Percentiles rank a stretch among this genome's conserved stretches.
Evolutionary conservation across 2,888 invertebrate species (phyloP).

Genomic region (Meghimatium bilineatum): DNA sequence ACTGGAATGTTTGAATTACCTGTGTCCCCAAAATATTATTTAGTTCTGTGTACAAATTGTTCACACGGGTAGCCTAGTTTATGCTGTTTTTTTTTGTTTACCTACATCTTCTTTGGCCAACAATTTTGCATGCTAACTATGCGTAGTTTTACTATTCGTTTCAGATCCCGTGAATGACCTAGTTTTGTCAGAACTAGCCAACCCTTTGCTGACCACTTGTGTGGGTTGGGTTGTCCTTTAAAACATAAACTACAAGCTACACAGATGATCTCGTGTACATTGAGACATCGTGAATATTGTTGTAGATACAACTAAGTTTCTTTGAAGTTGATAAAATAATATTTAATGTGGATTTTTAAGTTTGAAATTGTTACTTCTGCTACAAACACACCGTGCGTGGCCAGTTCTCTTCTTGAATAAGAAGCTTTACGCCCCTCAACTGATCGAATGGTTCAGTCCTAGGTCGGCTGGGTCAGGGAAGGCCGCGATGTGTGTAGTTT

Average conservation of each 20-base stretch:
- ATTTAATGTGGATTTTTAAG: background rate
- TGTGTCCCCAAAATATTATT: too few relatives aligned
- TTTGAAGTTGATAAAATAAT: too few relatives aligned
- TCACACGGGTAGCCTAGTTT: too few relatives aligned
- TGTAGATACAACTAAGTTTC: too few relatives aligned
- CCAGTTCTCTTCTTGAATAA: constrained; percentile 36
- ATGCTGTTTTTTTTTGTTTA: too few relatives aligned
- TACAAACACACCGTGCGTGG: background rate
- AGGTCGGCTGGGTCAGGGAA: constrained; percentile 49
- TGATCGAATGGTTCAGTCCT: constrained; percentile 39
- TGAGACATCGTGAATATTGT: background rate
- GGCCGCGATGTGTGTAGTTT: constrained; percentile 48
- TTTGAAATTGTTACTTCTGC: background rate
- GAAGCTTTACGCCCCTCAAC: constrained; percentile 5
- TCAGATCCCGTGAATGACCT: background rate
- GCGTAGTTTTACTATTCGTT: background rate
- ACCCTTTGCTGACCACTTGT: constrained; percentile 16
- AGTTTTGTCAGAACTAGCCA: background rate
- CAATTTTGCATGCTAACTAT: background rate
- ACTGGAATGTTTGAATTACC: too few relatives aligned
- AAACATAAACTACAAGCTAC: background rate
- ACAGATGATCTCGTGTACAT: background rate
- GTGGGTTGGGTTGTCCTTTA: background rate
- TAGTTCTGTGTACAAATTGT: too few relatives aligned
- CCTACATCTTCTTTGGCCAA: too few relatives aligned